Conservation (phyloP, 2,113 vertebrate genomes). For the Machaerirhynchus nigripectus region DNA sequence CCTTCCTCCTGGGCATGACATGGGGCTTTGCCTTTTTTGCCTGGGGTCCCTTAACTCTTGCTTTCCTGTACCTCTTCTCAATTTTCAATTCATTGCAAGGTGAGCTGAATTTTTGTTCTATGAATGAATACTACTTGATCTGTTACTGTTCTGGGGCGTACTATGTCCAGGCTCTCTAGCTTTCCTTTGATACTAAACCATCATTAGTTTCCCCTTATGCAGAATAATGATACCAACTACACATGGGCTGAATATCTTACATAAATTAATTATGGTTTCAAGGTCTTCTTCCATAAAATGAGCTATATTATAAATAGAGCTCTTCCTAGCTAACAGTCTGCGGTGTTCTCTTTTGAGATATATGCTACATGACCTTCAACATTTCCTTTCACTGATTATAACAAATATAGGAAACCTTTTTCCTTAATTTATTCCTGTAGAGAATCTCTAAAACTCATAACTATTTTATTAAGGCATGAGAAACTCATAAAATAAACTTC, state of each 20-base stretch:
- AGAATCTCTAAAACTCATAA: not conserved
- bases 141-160: not conserved
- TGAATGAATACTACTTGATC: not conserved
- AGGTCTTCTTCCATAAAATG: not conserved
- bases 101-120: slow-evolving; percentile 47
- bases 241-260: not conserved
- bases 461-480: not conserved
- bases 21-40: slow-evolving; percentile 98
- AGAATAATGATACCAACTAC: not conserved
- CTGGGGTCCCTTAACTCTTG: slow-evolving; percentile 86
- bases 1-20: slow-evolving; percentile 95
- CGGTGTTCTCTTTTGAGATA: not conserved
- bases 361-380: not conserved
- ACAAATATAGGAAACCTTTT: not conserved
- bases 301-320: not conserved
- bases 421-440: not conserved
- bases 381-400: slow-evolving; percentile 17
- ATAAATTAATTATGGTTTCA: not conserved
- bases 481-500: not conserved
- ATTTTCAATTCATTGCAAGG: slow-evolving; percentile 98
- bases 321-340: not conserved
- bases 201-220: not conserved
- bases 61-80: slow-evolving; percentile 92
- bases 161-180: not conserved
- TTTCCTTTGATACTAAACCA: not conserved